Percentiles rank a stretch among this genome's conserved stretches.
Conservation (phyloP, 1,140 invertebrate species). For the Drosophila dunni region DNA sequence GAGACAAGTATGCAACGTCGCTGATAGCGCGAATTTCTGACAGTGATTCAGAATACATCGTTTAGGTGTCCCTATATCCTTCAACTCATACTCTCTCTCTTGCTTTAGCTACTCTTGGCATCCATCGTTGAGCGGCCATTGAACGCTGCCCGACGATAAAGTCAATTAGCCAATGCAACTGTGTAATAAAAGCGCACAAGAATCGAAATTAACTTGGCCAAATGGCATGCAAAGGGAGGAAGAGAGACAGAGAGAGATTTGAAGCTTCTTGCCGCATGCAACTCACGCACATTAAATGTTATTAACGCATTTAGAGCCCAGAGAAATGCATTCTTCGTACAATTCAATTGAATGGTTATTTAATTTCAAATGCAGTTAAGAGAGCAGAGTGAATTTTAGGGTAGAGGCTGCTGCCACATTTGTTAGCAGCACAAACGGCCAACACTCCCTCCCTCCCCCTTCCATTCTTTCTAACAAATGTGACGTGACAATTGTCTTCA, state of each 20-base stretch:
- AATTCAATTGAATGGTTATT: slow-evolving; percentile 75
- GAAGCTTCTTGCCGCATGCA: neutral
- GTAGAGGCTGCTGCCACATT: slow-evolving; percentile 43
- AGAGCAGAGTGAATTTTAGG: neutral
- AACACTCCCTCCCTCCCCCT: neutral
- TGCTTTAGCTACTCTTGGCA: neutral
- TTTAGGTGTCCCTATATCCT: slow-evolving; percentile 36
- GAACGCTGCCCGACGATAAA: slow-evolving; percentile 63
- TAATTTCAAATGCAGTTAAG: slow-evolving; percentile 63
- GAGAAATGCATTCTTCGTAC: slow-evolving; percentile 41
- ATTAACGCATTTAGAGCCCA: slow-evolving; percentile 64
- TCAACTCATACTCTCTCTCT: neutral
- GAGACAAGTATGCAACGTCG: slow-evolving; percentile 65
- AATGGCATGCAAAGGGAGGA: slow-evolving; percentile 35
- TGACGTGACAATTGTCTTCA: slow-evolving; percentile 72
- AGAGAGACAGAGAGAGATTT: neutral
- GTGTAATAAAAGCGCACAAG: slow-evolving; percentile 67
- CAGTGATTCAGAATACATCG: slow-evolving; percentile 39
- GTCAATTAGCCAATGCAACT: slow-evolving; percentile 64
- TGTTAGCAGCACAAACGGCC: slow-evolving; percentile 36
- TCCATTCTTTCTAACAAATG: slow-evolving; percentile 42
- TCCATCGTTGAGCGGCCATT: slow-evolving; percentile 50
- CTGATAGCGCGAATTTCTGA: slow-evolving; percentile 54
- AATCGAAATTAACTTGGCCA: slow-evolving; percentile 73
- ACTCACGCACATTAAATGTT: slow-evolving; percentile 74